Percentiles rank a stretch among this genome's conserved stretches.
These are phyloP conservation scores for Oreochromis mossambicus DNA, from an alignment of 2,797 vertebrate species.

Conservation along the genomic window DNA sequence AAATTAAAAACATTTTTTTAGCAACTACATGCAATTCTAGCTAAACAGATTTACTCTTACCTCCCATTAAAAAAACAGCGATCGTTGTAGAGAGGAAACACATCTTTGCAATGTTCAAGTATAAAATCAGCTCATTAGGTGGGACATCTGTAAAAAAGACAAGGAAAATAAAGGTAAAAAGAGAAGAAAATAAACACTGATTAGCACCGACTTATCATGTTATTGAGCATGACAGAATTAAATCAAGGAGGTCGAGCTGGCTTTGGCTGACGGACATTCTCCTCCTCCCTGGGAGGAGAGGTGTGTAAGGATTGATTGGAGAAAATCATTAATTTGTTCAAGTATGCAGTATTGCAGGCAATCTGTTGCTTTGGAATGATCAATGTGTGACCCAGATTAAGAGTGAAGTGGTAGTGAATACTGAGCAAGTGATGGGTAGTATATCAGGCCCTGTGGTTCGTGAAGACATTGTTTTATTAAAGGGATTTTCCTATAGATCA, in stretches of 20 bases:
- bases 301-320: slow-evolving; percentile 52
- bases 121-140: slow-evolving; percentile 28
- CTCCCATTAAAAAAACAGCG: slow-evolving; percentile 32
- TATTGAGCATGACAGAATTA: slow-evolving; percentile 39
- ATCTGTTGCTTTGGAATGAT: slow-evolving; percentile 49
- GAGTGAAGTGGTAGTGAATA: slow-evolving; percentile 26
- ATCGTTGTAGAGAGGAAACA: slow-evolving; percentile 32
- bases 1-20: slow-evolving; percentile 5
- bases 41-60: slow-evolving; percentile 22
- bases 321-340: slow-evolving; percentile 61
- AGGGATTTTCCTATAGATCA: not conserved
- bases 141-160: slow-evolving; percentile 30
- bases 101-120: slow-evolving; percentile 52
- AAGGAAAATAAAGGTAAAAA: not conserved
- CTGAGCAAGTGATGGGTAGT: not conserved
- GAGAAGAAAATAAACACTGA: slow-evolving; percentile 10
- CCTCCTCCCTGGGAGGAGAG: slow-evolving; percentile 43
- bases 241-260: slow-evolving; percentile 39
- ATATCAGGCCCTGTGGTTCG: not conserved
- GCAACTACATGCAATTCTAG: not conserved
- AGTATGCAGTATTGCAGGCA: slow-evolving; percentile 52
- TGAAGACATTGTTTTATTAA: not conserved
- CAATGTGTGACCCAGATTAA: slow-evolving; percentile 52
- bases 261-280: slow-evolving; percentile 45
- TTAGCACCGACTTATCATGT: slow-evolving; percentile 38